These are phyloP conservation scores for Limnephilus rhombicus DNA, from an alignment of 2,888 invertebrate species.

Conservation along the genomic window DNA sequence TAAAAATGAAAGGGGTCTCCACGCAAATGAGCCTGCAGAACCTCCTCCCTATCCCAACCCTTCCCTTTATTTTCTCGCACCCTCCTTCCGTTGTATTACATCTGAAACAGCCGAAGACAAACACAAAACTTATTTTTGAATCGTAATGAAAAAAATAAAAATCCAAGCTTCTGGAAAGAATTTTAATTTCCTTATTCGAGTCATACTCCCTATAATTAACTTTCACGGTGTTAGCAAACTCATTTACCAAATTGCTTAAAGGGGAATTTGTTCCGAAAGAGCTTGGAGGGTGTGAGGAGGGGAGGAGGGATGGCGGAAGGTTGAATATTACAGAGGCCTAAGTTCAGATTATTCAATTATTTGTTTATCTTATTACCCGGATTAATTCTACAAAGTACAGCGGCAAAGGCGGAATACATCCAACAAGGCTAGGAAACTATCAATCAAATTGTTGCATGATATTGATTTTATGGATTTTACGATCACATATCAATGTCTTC, in stretches of 20 bases:
- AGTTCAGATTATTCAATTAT: conserved; percentile 63
- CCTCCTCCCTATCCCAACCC: conserved; percentile 18
- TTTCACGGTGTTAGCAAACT: conserved; percentile 67
- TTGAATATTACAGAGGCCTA: conserved; percentile 47
- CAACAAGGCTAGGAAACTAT: not conserved
- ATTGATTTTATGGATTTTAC: conserved; percentile 24
- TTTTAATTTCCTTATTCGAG: conserved; percentile 67
- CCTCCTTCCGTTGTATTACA: conserved; percentile 56
- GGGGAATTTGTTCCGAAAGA: conserved; percentile 63
- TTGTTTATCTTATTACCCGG: conserved; percentile 58
- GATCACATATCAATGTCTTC: conserved; percentile 56
- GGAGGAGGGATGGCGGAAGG: conserved; percentile 6
- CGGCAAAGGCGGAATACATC: not conserved
- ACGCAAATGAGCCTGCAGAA: conserved; percentile 43
- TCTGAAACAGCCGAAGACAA: conserved; percentile 56
- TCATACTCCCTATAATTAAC: conserved; percentile 66
- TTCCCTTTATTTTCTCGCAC: conserved; percentile 39
- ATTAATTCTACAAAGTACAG: conserved; percentile 31
- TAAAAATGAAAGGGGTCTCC: conserved; percentile 57
- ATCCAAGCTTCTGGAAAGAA: conserved; percentile 64
- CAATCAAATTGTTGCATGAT: conserved; percentile 20
- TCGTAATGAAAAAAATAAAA: conserved; percentile 64
- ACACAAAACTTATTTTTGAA: conserved; percentile 63
- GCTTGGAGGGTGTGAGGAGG: not conserved
- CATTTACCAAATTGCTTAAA: conserved; percentile 66